These are phyloP conservation scores for Onychomys arenicola DNA, from an alignment of 2,797 vertebrate genomes.

Conservation along the genomic window DNA sequence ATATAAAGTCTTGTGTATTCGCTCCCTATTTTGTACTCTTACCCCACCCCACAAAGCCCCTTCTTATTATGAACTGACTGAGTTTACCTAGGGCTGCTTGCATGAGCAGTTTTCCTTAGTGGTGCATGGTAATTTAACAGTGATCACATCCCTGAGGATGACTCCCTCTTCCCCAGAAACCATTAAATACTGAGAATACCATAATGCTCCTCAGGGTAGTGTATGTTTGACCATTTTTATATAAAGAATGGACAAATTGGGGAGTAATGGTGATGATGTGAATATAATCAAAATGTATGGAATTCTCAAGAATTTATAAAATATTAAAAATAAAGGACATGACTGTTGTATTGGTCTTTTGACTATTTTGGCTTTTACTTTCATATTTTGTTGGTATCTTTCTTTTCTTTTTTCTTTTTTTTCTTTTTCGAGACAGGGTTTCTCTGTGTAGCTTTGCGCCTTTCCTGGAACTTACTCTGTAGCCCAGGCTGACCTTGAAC, in stretches of 20 bases:
- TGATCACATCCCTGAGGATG: neutral
- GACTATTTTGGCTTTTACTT: neutral
- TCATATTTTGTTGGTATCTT: neutral
- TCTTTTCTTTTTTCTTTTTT: too few species aligned
- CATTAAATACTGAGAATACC: neutral
- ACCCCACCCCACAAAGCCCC: neutral
- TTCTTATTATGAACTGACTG: neutral
- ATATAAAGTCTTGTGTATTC: neutral
- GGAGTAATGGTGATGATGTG: neutral
- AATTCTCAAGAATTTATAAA: neutral
- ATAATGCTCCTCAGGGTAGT: neutral
- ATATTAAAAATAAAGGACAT: neutral
- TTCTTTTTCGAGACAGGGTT: too few species aligned
- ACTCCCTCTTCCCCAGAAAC: neutral
- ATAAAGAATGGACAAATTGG: neutral
- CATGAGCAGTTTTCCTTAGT: neutral
- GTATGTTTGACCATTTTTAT: neutral
- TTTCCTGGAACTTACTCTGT: too few species aligned
- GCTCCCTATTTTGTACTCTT: neutral
- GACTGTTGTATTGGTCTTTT: neutral
- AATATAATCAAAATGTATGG: neutral
- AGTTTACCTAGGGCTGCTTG: neutral
- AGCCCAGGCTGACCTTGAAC: too few species aligned
- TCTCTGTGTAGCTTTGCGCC: too few species aligned
- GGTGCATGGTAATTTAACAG: neutral